Evolutionary conservation across 2,113 vertebrate species (phyloP).

Genomic region (Melanotaenia duboulayi): DNA sequence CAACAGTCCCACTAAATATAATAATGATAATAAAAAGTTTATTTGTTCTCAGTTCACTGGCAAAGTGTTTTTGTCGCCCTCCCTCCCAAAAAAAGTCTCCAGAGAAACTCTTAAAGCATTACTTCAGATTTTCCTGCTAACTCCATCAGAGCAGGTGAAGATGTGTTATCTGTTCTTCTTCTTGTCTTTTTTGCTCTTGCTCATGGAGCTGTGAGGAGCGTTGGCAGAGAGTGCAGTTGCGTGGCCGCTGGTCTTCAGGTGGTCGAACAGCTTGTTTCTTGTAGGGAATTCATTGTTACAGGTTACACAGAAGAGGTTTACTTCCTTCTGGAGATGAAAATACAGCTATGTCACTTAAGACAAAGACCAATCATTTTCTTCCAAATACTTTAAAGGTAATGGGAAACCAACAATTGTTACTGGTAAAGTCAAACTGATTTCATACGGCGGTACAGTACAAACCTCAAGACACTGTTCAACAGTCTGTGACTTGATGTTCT

Average conservation of each 20-base stretch:
- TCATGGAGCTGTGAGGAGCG: slow-evolving; percentile 43
- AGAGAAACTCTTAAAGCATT: neutral
- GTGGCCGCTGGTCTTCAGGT: slow-evolving; percentile 92
- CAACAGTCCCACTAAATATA: neutral
- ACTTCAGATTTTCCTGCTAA: neutral
- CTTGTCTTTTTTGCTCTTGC: slow-evolving; percentile 89
- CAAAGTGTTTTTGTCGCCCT: too few relatives aligned
- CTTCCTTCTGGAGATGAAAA: slow-evolving; percentile 79
- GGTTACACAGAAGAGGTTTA: slow-evolving; percentile 84
- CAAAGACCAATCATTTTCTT: too few relatives aligned
- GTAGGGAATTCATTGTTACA: slow-evolving; percentile 89
- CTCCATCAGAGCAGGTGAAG: neutral
- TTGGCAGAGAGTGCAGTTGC: slow-evolving; percentile 80
- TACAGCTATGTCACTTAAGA: neutral
- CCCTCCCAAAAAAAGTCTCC: too few relatives aligned
- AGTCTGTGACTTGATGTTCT: slow-evolving; percentile 70
- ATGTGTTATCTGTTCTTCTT: slow-evolving; percentile 85
- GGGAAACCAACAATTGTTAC: too few relatives aligned
- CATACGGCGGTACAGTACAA: slow-evolving; percentile 10
- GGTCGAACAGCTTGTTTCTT: slow-evolving; percentile 96
- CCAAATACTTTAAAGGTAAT: too few relatives aligned
- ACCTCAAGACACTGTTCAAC: slow-evolving; percentile 81
- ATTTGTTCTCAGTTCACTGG: neutral
- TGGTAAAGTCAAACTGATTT: neutral
- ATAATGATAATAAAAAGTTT: neutral